A percentile compares a stretch with the other conserved stretches of the same genome.
These are phyloP conservation scores for Caenorhabditis sinica DNA, from an alignment of 2,888 invertebrate species.

Conservation along the genomic window DNA sequence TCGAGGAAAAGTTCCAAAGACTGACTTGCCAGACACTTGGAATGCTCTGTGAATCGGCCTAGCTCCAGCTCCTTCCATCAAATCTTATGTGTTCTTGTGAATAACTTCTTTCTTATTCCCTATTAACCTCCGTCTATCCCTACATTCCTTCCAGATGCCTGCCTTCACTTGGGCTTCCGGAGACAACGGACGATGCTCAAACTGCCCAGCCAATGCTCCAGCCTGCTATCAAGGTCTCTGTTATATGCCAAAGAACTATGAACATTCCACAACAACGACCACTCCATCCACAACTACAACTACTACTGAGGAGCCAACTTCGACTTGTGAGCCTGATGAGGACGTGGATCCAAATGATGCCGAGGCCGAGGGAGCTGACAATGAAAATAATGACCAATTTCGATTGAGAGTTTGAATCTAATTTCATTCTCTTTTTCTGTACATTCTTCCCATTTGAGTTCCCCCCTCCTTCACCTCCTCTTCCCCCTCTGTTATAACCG, in stretches of 20 bases:
- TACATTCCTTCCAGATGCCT: constrained; percentile 80
- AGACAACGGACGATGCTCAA: constrained; percentile 76
- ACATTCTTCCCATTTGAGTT: constrained; percentile 30
- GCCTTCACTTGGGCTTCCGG: constrained; percentile 83
- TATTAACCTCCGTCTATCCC: constrained; percentile 5
- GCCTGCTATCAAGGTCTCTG: constrained; percentile 82
- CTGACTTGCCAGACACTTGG: no score
- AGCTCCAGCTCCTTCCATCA: constrained; percentile 17
- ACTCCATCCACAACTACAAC: constrained; percentile 44
- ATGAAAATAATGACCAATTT: constrained; percentile 41
- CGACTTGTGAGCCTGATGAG: constrained; percentile 44
- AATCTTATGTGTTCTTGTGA: background rate
- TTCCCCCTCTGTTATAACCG: constrained; percentile 40
- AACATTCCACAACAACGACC: constrained; percentile 48
- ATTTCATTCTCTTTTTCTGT: constrained; percentile 16
- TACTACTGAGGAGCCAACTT: constrained; percentile 52
- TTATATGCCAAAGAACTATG: constrained; percentile 78
- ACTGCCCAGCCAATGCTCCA: constrained; percentile 81
- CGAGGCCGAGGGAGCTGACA: constrained; percentile 54
- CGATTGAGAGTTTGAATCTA: constrained; percentile 35
- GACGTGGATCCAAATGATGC: constrained; percentile 44
- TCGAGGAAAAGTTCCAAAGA: no score
- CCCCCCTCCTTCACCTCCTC: background rate
- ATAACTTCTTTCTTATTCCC: constrained; percentile 5
- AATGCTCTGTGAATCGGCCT: background rate